phyloP scores from a whole-genome alignment of 2,113 vertebrate genomes.

The Dicrurus megarhynchus region DNA sequence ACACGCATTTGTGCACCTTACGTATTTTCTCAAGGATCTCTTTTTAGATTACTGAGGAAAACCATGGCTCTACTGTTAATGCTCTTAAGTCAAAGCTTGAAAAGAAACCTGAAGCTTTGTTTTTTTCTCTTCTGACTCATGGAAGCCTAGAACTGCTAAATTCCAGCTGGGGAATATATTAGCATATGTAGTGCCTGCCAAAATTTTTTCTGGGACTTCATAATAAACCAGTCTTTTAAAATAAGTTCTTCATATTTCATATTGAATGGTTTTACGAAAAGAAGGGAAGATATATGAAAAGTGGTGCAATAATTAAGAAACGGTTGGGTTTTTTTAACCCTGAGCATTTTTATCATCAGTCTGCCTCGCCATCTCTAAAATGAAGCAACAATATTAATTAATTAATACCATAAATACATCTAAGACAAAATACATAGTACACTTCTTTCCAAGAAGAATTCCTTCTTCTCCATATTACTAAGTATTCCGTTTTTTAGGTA shows the following conservation, averaged over 20 bases:
- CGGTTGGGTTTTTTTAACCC: fast-evolving
- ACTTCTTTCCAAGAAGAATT: neutral
- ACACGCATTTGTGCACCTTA: neutral
- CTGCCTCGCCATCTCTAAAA: neutral
- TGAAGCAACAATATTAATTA: neutral
- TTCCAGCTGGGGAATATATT: neutral
- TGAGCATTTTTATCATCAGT: neutral
- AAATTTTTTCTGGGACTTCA: neutral
- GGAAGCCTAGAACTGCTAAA: neutral
- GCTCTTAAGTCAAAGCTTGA: neutral
- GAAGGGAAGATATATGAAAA: neutral
- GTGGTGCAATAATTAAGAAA: neutral
- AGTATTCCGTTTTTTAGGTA: neutral
- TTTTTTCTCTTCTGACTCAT: neutral
- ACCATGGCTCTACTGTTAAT: neutral
- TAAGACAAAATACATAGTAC: neutral
- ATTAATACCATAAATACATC: neutral
- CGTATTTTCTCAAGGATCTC: neutral
- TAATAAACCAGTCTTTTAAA: neutral
- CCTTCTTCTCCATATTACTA: neutral
- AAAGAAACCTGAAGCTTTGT: neutral
- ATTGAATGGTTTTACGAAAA: neutral
- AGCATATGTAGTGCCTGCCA: neutral
- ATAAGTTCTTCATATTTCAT: neutral
- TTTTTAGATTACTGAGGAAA: neutral